phyloP scores from a whole-genome alignment of 2,113 vertebrate genomes.

The Bagarius yarrelli region DNA sequence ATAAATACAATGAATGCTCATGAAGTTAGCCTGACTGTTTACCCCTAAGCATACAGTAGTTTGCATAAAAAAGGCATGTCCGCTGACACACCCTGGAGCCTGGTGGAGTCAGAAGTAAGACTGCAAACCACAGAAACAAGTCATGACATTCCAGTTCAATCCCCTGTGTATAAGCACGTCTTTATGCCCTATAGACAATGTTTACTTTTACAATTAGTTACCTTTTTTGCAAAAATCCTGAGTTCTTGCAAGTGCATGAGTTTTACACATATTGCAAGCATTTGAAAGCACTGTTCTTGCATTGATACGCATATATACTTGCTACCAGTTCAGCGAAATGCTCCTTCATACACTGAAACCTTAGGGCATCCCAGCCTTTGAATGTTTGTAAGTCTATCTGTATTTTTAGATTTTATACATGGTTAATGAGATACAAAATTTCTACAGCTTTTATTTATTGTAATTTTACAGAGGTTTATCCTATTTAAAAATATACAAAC shows the following conservation, averaged over 20 bases:
- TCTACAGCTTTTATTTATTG: background rate
- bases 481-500: background rate
- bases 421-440: background rate
- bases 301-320: background rate
- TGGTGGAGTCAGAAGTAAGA: conserved; percentile 14
- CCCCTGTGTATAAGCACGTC: conserved; percentile 6
- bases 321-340: background rate
- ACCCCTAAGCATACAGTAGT: conserved; percentile 5
- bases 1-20: background rate
- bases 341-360: background rate
- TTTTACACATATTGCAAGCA: background rate
- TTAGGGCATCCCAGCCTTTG: background rate
- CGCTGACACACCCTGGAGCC: conserved; percentile 40
- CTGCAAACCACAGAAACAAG: background rate
- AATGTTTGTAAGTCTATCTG: background rate
- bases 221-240: background rate
- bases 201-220: background rate
- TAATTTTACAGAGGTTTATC: background rate
- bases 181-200: background rate
- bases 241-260: background rate
- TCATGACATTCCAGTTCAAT: background rate
- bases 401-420: background rate
- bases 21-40: background rate
- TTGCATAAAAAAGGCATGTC: conserved; percentile 28
- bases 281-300: background rate